phyloP scores from a whole-genome alignment of 2,113 vertebrate species.

The Ivindomyrus marchei region DNA sequence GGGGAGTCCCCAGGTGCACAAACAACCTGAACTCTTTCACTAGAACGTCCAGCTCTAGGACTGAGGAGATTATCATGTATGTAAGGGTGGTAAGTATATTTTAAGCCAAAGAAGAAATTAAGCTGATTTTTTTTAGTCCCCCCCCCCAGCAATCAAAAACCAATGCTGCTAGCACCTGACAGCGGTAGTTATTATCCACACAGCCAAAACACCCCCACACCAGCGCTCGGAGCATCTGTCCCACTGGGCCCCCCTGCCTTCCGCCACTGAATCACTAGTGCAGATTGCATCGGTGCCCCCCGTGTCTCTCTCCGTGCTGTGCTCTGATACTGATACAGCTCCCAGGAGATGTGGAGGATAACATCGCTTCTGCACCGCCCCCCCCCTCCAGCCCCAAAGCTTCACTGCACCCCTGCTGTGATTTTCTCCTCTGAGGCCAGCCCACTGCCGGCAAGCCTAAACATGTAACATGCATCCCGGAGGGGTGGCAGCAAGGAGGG shows the following conservation, averaged over 20 bases:
- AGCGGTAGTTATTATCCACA: constrained; percentile 18
- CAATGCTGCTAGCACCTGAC: background rate
- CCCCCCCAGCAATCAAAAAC: background rate
- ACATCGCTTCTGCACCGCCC: background rate
- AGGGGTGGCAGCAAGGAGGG: background rate
- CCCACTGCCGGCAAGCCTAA: background rate
- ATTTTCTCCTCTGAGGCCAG: constrained; percentile 1
- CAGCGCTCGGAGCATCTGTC: constrained; percentile 24
- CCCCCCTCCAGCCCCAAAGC: background rate
- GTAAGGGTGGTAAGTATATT: background rate
- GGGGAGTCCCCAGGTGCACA: background rate
- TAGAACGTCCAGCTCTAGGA: background rate
- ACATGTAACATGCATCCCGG: background rate
- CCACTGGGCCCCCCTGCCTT: constrained; percentile 21
- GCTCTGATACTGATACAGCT: constrained; percentile 42
- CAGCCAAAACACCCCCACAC: constrained; percentile 9
- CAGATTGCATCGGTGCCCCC: constrained; percentile 45
- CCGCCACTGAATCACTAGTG: background rate
- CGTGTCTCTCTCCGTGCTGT: constrained; percentile 31
- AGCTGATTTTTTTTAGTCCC: background rate
- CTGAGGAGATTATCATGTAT: background rate
- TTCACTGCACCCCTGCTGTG: background rate
- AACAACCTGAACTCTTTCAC: background rate
- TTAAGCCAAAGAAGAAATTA: constrained; percentile 50
- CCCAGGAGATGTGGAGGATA: constrained; percentile 39